Evolutionary conservation across 2,113 vertebrate species (phyloP), one percentile per base, ranked within the genome.

Genomic region (Alosa alosa): DNA sequence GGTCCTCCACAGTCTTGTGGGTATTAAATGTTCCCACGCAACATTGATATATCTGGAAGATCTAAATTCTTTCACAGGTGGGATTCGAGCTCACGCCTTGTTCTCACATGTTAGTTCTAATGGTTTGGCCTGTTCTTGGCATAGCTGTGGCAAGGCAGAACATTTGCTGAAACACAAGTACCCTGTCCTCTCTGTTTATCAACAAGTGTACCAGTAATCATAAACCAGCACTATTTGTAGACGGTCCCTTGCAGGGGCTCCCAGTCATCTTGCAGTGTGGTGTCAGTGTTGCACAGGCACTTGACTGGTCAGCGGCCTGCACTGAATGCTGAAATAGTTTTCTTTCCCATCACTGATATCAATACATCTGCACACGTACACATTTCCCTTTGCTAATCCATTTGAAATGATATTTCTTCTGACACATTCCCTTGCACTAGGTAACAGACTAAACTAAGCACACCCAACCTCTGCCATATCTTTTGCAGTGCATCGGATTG

Each of bases 301-400:
- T 81, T 86, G 85, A 86, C 82, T 31, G 68, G n/a, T 82, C 44
- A 86, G 81, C 46, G 55, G 25, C 81, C 85, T 47, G 55, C 84
- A 15, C 72, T 18, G 52, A 85, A 82, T 82, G 49, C 47, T 75
- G 57, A 20, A 82, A 47, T 47, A 46, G 78, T 85, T 85, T 55
- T 81, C 84, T 60, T 60, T 39, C 10, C 25, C 31, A 15, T 9
- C 25, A 41, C 36, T 17, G 72, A 78, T 78, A 75, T 39, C 22
- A n/a, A 7, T 20, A 15, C 60, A 64, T 20, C 72, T 13, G 13
- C 31, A 78, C 11, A 64, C 18, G 18, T 22, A 3, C 44, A 50
- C 75, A 81, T 2, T 44, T 22, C 75, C n/a, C 36, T 25, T 0
- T 41, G 11, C 18, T 72, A 17, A 64, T 55, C 22, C 11, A 3